phyloP scores from a whole-genome alignment of 1,140 invertebrate species.

The Sitobion miscanthi region DNA sequence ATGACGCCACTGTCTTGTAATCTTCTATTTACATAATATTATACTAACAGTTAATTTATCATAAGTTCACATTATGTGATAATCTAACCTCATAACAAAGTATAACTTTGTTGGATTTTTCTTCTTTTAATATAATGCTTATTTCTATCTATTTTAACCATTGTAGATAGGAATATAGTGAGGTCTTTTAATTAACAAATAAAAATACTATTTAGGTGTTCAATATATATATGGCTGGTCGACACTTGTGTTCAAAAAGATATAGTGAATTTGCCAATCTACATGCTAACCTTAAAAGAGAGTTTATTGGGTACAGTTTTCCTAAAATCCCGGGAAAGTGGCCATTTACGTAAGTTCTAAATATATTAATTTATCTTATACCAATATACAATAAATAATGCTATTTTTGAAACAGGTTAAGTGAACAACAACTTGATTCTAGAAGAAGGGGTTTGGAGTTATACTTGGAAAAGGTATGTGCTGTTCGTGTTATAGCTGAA shows the following conservation, averaged over 20 bases:
- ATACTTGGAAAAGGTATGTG: slow-evolving; percentile 98
- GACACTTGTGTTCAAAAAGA: slow-evolving; percentile 93
- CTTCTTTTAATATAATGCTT: neutral
- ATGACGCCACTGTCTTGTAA: neutral
- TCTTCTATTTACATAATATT: neutral
- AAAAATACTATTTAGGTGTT: slow-evolving; percentile 71
- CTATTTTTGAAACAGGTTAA: slow-evolving; percentile 66
- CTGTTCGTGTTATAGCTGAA: slow-evolving; percentile 96
- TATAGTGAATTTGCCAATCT: slow-evolving; percentile 95
- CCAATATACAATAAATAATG: neutral
- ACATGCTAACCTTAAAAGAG: slow-evolving; percentile 89
- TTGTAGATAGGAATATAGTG: neutral
- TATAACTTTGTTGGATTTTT: neutral
- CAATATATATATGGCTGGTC: slow-evolving; percentile 98
- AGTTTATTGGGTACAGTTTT: slow-evolving; percentile 97
- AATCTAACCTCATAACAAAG: no score
- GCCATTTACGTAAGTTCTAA: slow-evolving; percentile 82
- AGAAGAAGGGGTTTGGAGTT: slow-evolving; percentile 92
- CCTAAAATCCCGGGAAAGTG: slow-evolving; percentile 98
- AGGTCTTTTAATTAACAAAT: neutral
- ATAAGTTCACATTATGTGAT: no score
- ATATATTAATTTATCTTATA: slow-evolving; percentile 47
- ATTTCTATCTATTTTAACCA: neutral
- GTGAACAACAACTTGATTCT: slow-evolving; percentile 95
- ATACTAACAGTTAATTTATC: no score